Evolutionary conservation across 35 echinoderm and acorn worm species (phyloP).

Genomic region (Antedon bifida): DNA sequence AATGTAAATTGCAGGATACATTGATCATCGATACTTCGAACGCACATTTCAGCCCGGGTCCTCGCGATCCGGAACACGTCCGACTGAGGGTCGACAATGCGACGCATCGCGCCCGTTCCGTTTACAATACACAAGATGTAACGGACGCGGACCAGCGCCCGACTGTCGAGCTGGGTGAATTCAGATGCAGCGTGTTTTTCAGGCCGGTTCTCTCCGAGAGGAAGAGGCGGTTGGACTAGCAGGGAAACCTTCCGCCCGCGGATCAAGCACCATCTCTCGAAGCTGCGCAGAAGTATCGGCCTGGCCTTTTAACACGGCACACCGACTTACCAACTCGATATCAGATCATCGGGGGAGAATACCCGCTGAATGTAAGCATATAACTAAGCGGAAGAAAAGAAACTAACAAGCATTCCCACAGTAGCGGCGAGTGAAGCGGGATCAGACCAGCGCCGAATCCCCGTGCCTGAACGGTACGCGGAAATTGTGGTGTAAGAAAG

Average conservation of each 20-base stretch:
- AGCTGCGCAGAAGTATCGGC: background rate
- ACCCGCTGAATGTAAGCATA: conserved; percentile 47
- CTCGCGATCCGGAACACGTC: conserved; percentile 12
- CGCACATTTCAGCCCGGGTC: conserved; percentile 50
- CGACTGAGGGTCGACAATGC: conserved; percentile 32
- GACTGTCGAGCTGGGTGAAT: background rate
- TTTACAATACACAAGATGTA: too few species aligned
- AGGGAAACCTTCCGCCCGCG: background rate
- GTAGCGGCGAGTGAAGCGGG: conserved; percentile 37
- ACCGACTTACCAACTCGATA: too few species aligned
- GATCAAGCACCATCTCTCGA: background rate
- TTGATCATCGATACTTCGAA: conserved; percentile 44
- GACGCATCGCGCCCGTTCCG: background rate
- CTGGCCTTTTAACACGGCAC: background rate
- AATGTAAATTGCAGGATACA: conserved; percentile 86
- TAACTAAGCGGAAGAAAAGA: conserved; percentile 43
- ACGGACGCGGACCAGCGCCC: background rate
- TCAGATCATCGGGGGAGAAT: conserved; percentile 49
- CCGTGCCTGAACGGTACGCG: conserved; percentile 20
- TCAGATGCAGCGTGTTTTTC: background rate
- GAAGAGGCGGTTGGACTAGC: background rate
- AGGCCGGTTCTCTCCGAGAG: background rate
- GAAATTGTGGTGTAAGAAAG: background rate
- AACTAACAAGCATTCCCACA: conserved; percentile 66
- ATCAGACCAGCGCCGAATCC: conserved; percentile 33